Evolutionary conservation across 1,140 invertebrate genomes (phyloP), one percentile per base, ranked within the genome.

Genomic region (Lithobius niger): DNA sequence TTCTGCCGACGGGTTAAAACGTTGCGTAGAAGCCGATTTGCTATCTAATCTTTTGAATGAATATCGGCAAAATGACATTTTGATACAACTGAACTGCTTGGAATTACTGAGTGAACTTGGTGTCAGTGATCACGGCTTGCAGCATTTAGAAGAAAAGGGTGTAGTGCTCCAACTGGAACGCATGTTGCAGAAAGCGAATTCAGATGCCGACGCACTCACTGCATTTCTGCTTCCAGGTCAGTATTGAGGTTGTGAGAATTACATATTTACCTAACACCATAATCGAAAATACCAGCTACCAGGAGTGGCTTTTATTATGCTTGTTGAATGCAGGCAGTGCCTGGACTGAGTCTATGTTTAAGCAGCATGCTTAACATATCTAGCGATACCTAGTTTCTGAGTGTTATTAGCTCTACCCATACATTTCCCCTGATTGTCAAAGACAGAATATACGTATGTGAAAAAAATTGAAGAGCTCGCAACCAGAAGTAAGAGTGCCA

Each of bases 51-150:
- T 89, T 43, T 64, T 88, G 22, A 66, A 73, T 26, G 79, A 86
- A 63, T 62, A 88, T 4, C 58, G 66, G 27, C 78, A 74, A 48
- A 71, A 82, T 21, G 88, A 92, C 71, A 70, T 88, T 43, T 67
- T 91, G 27, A 67, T 86, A 16, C 80, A 86, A 64, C 68, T 89
- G 45, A 88, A 86, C 65, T 78, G 83, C 40, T 65, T 91, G 43
- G 83, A 89, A 69, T 65, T 84, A n/a, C 61, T 90, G 13, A 80
- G 81, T 10, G 76, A 79, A 45, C 69, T 92, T 28, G 81, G 79
- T 6, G 59, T 77, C 26, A 75, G 70, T 31, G 71, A 81, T 48
- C 78, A 87, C 63, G 85, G 86, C 0, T 74, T 86, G 0, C 67
- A 74, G 45, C 88, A 79, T 66, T 72, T 90, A 54, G 79, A 86